Evolutionary conservation across 2,888 invertebrate species (phyloP), one percentile per base, ranked within the genome.

Genomic region (Drosophila siamana): DNA sequence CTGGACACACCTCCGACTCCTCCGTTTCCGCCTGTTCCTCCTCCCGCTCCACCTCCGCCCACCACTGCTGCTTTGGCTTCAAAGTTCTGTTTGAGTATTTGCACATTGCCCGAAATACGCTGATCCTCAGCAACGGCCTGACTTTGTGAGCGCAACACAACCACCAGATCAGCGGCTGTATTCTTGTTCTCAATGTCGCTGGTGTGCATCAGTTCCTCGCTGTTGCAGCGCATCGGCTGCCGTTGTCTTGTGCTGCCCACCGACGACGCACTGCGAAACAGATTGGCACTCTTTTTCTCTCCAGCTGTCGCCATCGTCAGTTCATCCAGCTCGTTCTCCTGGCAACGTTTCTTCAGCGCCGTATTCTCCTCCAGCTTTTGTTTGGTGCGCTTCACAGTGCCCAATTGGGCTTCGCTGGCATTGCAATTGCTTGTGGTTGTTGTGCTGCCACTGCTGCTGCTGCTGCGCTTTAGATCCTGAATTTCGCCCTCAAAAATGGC

Each of bases 21-120:
- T 28, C 36, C 51, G 16, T 36, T 44, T 46, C 61, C 46, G 41
- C 41, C 51, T 26, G 44, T 64, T 22, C 56, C 22, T 59, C 62
- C 74, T 15, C 71, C 79, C 46, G 72, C 81, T 26, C 47, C 67
- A 24, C 56, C 22, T 59, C 62, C 74, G 16, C 71, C 79, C 46
- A 75, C 81, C 41, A 74, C 75, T 4, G 69, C 73, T 11, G 92
- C 92, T 91, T 96, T 96, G 54, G 97, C 97, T 93, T 98, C 97
- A 91, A 97, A 97, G 91, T 96, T 97, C 91, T 96, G 96, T 92
- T 97, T 97, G 80, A 97, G 94, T 93, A 95, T 96, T 93, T 95
- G 95, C 79, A 97, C 97, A 91, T 96, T 95, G 26, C 97, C 97
- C 43, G 94, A 94, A 65, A 94, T 80, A 28, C 90, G 89, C 65